phyloP scores from a whole-genome alignment of 2,888 invertebrate species.

The Lagria hirta region DNA sequence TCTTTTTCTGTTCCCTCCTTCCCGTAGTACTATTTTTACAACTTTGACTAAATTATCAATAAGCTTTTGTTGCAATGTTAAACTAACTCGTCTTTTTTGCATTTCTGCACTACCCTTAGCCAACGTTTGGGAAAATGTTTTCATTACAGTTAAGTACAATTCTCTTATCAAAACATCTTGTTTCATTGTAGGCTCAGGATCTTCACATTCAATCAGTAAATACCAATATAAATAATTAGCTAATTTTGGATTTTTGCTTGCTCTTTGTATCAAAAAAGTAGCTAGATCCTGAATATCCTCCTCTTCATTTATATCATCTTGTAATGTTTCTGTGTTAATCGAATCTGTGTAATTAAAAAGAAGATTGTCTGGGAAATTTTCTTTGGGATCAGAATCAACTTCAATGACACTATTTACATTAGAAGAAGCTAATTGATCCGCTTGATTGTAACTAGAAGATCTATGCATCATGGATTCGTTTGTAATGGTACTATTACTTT shows the following conservation, averaged over 20 bases:
- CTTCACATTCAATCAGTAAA: slow-evolving; percentile 90
- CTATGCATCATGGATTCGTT: slow-evolving; percentile 45
- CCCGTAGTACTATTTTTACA: slow-evolving; percentile 84
- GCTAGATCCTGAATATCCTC: slow-evolving; percentile 71
- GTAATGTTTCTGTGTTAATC: slow-evolving; percentile 57
- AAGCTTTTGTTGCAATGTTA: slow-evolving; percentile 85
- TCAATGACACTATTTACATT: slow-evolving; percentile 48
- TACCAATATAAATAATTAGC: slow-evolving; percentile 99
- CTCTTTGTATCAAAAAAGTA: slow-evolving; percentile 86
- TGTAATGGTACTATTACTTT: slow-evolving; percentile 50
- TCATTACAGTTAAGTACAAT: slow-evolving; percentile 90
- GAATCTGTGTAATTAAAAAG: slow-evolving; percentile 52
- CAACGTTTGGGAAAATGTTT: slow-evolving; percentile 76
- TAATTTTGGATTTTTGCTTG: slow-evolving; percentile 83
- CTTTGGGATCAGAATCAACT: slow-evolving; percentile 39
- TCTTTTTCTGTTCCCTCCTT: slow-evolving; percentile 87
- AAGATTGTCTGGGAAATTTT: slow-evolving; percentile 43
- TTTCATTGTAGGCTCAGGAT: slow-evolving; percentile 70
- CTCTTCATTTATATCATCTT: slow-evolving; percentile 55
- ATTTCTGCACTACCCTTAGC: slow-evolving; percentile 70
- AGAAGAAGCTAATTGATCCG: slow-evolving; percentile 46
- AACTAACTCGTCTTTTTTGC: slow-evolving; percentile 73
- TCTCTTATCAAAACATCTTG: slow-evolving; percentile 69
- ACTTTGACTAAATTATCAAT: slow-evolving; percentile 87
- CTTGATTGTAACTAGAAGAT: slow-evolving; percentile 48